Evolutionary conservation across 2,888 invertebrate genomes (phyloP).

Genomic region (Drosophila longiperda): DNA sequence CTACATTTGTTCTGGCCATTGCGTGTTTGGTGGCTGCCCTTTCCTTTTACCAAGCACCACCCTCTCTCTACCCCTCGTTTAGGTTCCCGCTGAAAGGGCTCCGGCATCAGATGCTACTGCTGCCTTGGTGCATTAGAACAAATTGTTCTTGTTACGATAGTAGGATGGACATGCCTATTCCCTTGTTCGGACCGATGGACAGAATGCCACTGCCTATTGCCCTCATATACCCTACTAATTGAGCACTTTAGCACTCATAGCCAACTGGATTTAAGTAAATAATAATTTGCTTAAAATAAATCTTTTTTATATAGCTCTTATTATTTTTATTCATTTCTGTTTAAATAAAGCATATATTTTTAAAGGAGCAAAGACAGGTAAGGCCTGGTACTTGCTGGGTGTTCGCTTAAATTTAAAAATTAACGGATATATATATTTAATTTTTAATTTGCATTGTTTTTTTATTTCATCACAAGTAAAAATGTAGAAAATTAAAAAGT

Average conservation of each 20-base stretch:
- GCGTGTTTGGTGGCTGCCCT: constrained; percentile 78
- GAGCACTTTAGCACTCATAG: not conserved
- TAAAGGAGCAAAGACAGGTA: too few species aligned
- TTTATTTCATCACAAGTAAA: not conserved
- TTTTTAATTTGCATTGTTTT: not conserved
- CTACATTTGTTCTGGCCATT: constrained; percentile 78
- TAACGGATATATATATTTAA: not conserved
- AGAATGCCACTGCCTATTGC: constrained; percentile 66
- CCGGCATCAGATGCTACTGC: constrained; percentile 41
- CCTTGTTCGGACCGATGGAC: constrained; percentile 78
- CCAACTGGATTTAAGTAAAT: not conserved
- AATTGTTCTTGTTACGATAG: constrained; percentile 81
- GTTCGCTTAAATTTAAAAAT: not conserved
- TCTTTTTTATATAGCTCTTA: too few species aligned
- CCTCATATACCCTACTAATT: constrained; percentile 28
- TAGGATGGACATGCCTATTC: constrained; percentile 77
- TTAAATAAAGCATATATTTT: not conserved
- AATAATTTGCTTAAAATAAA: too few species aligned
- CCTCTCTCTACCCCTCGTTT: not conserved
- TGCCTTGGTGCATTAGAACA: constrained; percentile 77
- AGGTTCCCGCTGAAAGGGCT: constrained; percentile 29
- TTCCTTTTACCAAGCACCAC: constrained; percentile 44
- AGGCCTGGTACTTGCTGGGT: too few species aligned
- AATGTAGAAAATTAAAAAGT: not conserved
- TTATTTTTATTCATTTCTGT: not conserved